These are phyloP conservation scores for Axinella damicornis DNA, from an alignment of 37 sponge, comb jelly and placozoan genomes.

Conservation along the genomic window DNA sequence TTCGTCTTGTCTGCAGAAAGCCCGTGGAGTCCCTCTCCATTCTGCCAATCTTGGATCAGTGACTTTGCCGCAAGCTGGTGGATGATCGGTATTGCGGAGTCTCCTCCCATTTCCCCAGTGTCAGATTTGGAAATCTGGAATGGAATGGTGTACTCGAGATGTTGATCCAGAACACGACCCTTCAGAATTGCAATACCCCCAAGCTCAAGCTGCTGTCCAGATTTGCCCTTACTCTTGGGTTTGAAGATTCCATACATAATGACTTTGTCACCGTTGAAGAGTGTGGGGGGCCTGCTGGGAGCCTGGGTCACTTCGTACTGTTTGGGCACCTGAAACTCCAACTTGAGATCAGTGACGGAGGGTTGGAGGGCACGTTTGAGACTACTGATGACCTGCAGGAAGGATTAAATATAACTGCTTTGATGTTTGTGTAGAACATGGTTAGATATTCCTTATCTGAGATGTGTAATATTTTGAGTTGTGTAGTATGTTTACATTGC, in stretches of 20 bases:
- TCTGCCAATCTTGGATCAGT: constrained; percentile 57
- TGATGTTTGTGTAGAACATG: too few relatives aligned
- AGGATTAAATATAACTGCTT: too few relatives aligned
- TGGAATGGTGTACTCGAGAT: constrained; percentile 28
- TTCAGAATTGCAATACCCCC: constrained; percentile 21
- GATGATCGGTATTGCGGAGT: too few relatives aligned
- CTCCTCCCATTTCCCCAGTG: too few relatives aligned
- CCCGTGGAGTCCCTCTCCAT: constrained; percentile 1
- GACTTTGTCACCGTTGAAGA: constrained; percentile 62
- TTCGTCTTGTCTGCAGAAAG: not conserved
- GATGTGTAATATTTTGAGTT: not conserved
- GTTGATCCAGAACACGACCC: constrained; percentile 26
- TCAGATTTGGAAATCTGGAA: constrained; percentile 5
- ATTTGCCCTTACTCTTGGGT: not conserved
- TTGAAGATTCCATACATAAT: constrained; percentile 59
- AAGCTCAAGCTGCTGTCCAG: not conserved
- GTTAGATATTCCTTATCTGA: too few relatives aligned
- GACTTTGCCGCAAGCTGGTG: too few relatives aligned
- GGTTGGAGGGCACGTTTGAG: constrained; percentile 47
- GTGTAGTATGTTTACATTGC: too few relatives aligned
- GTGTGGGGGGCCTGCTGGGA: constrained; percentile 41
- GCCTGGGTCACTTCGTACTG: constrained; percentile 17
- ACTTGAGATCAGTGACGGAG: constrained; percentile 13
- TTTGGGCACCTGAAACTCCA: constrained; percentile 20
- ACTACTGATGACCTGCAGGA: constrained; percentile 42